Base-by-base conservation (phyloP, 2,888 invertebrate species). In the Drosophila longiperda region DNA sequence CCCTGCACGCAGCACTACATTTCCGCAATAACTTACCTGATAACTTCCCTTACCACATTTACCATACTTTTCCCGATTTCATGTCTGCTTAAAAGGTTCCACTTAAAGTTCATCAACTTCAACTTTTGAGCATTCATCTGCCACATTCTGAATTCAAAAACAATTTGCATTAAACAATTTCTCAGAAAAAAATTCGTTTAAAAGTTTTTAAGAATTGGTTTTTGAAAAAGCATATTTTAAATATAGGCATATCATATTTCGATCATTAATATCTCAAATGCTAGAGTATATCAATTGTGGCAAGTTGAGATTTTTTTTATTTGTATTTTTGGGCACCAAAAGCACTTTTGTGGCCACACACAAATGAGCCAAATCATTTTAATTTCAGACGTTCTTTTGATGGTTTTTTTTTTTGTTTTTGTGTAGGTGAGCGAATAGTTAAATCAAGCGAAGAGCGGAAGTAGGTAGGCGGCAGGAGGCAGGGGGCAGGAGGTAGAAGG, bases 361-460 rank as follows among this genome's bases (percentile, higher is more conserved):
- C 87, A 90, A 89, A 90, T 87, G 82, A 84, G 82, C 76, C 83
- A 78, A 85, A 87, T 82, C 77, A 81, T 78, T 89, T 88, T 49
- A 36, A 38, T 50, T 68, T 69, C 36, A 50, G n/a, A 6, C 11
- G n/a, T 36, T 55, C 36, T 40, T 50, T 20, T 29, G 12, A 38
- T 11, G 38, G 4, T n/a, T 12, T 17, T 50, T 34, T 48, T 48
- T n/a, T 12, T 17, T 50, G 32, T 48, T 48, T 58, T 55, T 48
- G 45, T 63, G 70, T 65, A 78, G 78, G 78, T 84, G 69, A 49
- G 67, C 62, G 60, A 66, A 50, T 67, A 75, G 78, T 60, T 74
- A 66, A 79, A 82, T 75, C 85, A 78, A 60, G 68, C 65, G 57
- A 42, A 53, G 34, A 48, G 49, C 12, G 42, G 12, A n/a, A 42